Base-by-base conservation (phyloP, 2,113 vertebrate genomes). In the Trinectes maculatus region DNA sequence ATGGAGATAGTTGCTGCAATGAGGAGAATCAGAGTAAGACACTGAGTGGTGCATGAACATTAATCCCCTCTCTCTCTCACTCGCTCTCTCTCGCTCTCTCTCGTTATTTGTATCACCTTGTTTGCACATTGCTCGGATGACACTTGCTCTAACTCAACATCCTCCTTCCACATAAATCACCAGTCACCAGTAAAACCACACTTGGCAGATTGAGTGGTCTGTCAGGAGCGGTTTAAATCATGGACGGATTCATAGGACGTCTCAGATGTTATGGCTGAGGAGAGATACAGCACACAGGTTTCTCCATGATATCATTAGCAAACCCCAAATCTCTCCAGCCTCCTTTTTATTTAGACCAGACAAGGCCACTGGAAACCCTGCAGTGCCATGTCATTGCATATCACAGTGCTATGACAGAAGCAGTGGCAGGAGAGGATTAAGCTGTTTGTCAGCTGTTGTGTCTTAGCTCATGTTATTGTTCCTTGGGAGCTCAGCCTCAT, bases 1-100 rank as follows among this genome's bases (percentile, higher is more conserved):
- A 95, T 98, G 91, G 97, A 99, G 91, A 99, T 99, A 0, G 95
- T 99, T 61, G 97, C 96, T 0, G 96, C 97, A 10, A 99, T 99
- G 97, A 93, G 97, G 66, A 89, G 96, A 83, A 98, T 99, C 78
- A 88, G 96, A 92, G 97, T 98, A 92, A 95, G 96, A 85, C 4
- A 44, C n/a, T 31, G 31, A 54, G 55, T 19, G 25, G 22, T 37
- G 10, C 16, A 40, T 19, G 18, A 13, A 47, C 51, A 21, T 34
- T 8, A 9, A 28, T 26, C 36, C 21, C 28, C 40, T 36, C 36
- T 37, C 36, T 16, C 11, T 22, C 22, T 31, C 21, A 37, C 3
- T 39, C 13, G 2, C 18, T 25, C 36, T 31, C 31, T 43, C 26
- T 31, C 25, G 42, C 39, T 36, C 39, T n/a, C 12, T 21, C 21